phyloP scores from a whole-genome alignment of 2,797 vertebrate genomes.

The Hozukius guyotensis region DNA sequence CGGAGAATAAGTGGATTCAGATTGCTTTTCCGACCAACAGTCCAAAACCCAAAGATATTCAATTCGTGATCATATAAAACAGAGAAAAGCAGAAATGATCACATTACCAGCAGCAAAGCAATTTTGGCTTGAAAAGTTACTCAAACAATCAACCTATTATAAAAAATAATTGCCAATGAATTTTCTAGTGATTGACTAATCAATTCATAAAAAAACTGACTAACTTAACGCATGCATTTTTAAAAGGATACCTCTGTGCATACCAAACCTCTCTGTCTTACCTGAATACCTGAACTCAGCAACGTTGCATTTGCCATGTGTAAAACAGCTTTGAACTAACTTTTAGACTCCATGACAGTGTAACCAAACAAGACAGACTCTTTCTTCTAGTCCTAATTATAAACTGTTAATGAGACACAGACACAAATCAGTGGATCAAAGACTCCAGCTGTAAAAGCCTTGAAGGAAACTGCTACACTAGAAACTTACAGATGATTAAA shows the following conservation, averaged over 20 bases:
- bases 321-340: background rate
- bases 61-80: background rate
- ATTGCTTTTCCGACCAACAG: background rate
- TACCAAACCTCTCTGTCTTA: background rate
- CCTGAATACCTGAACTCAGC: background rate
- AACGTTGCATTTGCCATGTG: background rate
- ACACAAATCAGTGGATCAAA: conserved; percentile 15
- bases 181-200: background rate
- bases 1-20: background rate
- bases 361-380: background rate
- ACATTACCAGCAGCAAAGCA: background rate
- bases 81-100: background rate
- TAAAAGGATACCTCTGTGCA: background rate
- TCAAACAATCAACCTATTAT: background rate
- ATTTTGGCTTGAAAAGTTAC: background rate
- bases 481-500: background rate
- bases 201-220: background rate
- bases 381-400: conserved; percentile 16
- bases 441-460: background rate
- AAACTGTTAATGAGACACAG: conserved; percentile 13
- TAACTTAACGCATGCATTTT: background rate
- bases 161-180: background rate
- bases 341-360: background rate
- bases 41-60: background rate
- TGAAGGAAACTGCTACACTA: background rate